Base-by-base conservation (phyloP, 92 coral and sea anemone species). In the Hydrozoanthus gracilis region DNA sequence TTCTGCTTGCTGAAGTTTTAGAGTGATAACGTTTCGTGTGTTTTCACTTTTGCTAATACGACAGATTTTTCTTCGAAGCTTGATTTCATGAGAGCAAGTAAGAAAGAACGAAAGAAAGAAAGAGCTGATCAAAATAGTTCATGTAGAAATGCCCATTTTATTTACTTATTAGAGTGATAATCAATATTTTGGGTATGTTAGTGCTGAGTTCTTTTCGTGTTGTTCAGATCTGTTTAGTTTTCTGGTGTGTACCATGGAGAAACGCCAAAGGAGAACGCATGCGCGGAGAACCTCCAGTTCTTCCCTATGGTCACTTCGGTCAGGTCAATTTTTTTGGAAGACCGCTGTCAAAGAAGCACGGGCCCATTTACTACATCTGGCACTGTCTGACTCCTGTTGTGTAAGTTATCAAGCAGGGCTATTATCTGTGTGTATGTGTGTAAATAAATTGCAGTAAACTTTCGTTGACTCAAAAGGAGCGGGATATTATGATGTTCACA, bases 281-380 rank as follows among this genome's bases (percentile, higher is more conserved):
- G 98, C 77, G 76, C 13, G 98, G 98, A 14, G 96, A 95, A 71
- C 90, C 88, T 0, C 95, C 94, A 0, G 69, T 83, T 49, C 61
- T 95, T 78, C 95, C 98, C 50, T 95, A 88, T 71, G 96, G 98
- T 8, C 98, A 95, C 75, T 86, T 93, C 46, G 84, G 84, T 17
- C 93, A 92, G 75, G 95, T 93, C 15, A 95, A 93, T 83, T 95
- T 95, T 91, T 95, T 93, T 88, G 98, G 98, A 78, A 75, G 98
- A 77, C 89, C 92, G 17, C 90, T 93, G 87, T 91, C 95, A 44
- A 58, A 86, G 86, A 93, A 88, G 73, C 82, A 95, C 68, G 98
- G 98, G 11, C 88, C 95, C 8, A 58, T 95, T 17, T 95, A 95
- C 82, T 95, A 91, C 87, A 91, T 93, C 46, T 95, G 98, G 98